A percentile compares a stretch with the other conserved stretches of the same genome.
phyloP scores from a whole-genome alignment of 2,888 invertebrate genomes.

The Dorcus hopei region DNA sequence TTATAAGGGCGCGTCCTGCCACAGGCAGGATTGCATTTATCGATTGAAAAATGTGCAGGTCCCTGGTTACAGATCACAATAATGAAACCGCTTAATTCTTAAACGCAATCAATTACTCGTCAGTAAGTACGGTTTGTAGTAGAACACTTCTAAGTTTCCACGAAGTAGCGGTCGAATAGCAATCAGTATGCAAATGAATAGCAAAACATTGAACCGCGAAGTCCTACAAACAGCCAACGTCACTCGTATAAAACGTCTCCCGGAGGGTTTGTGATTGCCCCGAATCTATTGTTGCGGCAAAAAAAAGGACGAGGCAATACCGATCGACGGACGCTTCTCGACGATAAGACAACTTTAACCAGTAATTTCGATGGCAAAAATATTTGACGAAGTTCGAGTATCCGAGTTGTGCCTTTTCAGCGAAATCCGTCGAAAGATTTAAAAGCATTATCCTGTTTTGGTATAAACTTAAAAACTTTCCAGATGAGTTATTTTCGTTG shows the following conservation, averaged over 20 bases:
- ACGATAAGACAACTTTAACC: not conserved
- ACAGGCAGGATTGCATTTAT: slow-evolving; percentile 19
- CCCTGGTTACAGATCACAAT: not conserved
- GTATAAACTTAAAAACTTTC: not conserved
- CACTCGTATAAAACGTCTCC: not conserved
- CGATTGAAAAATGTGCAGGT: slow-evolving; percentile 25
- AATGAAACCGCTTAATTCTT: slow-evolving; percentile 1
- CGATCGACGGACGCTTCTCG: no score
- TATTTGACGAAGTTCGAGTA: not conserved
- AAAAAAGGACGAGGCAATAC: no score
- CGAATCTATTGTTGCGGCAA: no score
- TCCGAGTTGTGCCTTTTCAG: not conserved
- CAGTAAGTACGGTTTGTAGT: slow-evolving; percentile 11
- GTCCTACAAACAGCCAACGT: slow-evolving; percentile 6
- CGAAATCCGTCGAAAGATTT: not conserved
- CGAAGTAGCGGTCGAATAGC: slow-evolving; percentile 23
- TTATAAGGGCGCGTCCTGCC: slow-evolving; percentile 22
- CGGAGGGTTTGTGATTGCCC: no score
- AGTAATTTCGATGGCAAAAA: not conserved
- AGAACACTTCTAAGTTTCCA: slow-evolving; percentile 16
- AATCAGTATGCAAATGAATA: slow-evolving; percentile 34
- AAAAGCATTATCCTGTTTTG: not conserved
- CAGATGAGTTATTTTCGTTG: not conserved
- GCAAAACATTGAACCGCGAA: slow-evolving; percentile 19
- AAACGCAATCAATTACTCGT: slow-evolving; percentile 15